Percentiles rank a stretch among this genome's conserved stretches.
Evolutionary conservation across 1,140 invertebrate genomes (phyloP).

Genomic region (Saxidomus purpurata): DNA sequence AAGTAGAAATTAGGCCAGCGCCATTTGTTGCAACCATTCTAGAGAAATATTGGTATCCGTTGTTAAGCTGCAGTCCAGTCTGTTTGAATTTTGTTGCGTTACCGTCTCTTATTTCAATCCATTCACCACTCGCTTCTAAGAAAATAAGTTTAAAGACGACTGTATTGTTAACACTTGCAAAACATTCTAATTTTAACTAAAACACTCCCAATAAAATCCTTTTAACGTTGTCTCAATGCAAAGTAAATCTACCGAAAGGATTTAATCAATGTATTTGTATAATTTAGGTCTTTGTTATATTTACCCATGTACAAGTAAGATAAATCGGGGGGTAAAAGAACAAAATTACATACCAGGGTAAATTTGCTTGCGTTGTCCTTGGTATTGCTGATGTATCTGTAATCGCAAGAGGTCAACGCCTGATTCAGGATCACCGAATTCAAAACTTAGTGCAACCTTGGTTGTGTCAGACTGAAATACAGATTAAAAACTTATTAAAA

Average conservation of each 20-base stretch:
- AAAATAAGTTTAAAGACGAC: not conserved
- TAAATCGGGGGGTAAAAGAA: too few species aligned
- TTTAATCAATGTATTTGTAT: too few species aligned
- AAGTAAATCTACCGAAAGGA: too few species aligned
- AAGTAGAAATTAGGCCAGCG: conserved; percentile 38
- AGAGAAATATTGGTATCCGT: conserved; percentile 34
- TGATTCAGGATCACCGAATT: conserved; percentile 59
- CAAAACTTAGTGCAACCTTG: conserved; percentile 30
- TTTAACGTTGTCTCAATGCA: too few species aligned
- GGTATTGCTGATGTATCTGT: conserved; percentile 11
- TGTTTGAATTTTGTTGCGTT: not conserved
- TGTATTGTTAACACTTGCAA: too few species aligned
- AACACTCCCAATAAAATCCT: too few species aligned
- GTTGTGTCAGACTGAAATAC: not conserved
- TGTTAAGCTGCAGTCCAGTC: not conserved
- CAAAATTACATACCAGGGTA: conserved; percentile 43
- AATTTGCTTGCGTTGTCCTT: not conserved
- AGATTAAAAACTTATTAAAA: not conserved
- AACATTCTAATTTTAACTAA: too few species aligned
- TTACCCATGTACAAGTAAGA: too few species aligned
- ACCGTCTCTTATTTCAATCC: conserved; percentile 20
- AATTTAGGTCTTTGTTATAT: too few species aligned
- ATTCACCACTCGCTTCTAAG: not conserved
- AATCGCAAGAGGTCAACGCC: conserved; percentile 40
- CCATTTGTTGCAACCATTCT: conserved; percentile 35